These are phyloP conservation scores for Magallana nippona DNA, from an alignment of 2,888 invertebrate species.

Conservation along the genomic window DNA sequence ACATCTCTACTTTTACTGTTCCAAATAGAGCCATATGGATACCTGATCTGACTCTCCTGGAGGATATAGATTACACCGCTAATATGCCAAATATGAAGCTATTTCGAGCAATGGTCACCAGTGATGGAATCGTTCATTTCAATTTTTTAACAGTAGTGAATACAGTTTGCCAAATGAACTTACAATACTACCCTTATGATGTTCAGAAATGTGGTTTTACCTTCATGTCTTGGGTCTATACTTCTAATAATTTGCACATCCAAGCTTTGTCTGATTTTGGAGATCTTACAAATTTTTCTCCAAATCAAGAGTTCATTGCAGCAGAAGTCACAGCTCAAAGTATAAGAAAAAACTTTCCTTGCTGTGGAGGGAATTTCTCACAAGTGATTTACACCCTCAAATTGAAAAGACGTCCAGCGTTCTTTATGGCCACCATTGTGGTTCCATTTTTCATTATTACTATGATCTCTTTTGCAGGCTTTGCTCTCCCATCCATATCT, in stretches of 20 bases:
- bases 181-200: not conserved
- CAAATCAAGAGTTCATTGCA: constrained; percentile 9
- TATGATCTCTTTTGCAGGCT: constrained; percentile 2
- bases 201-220: not conserved
- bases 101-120: not conserved
- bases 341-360: not conserved
- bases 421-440: not conserved
- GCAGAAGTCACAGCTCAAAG: not conserved
- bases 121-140: constrained; percentile 1
- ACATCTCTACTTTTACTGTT: not conserved
- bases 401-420: not conserved
- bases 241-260: not conserved
- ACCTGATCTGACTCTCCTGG: not conserved
- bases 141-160: constrained; percentile 6
- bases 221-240: constrained; percentile 5
- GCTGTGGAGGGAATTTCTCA: constrained; percentile 16
- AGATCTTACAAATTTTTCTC: not conserved
- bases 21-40: not conserved
- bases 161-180: not conserved
- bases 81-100: constrained; percentile 16
- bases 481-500: not conserved
- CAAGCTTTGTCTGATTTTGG: not conserved
- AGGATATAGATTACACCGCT: not conserved
- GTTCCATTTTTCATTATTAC: constrained; percentile 1
- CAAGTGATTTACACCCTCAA: not conserved